A percentile compares a stretch with the other conserved stretches of the same genome.
Conservation (phyloP, 2,113 vertebrate species). For the Formicarius rufipectus region DNA sequence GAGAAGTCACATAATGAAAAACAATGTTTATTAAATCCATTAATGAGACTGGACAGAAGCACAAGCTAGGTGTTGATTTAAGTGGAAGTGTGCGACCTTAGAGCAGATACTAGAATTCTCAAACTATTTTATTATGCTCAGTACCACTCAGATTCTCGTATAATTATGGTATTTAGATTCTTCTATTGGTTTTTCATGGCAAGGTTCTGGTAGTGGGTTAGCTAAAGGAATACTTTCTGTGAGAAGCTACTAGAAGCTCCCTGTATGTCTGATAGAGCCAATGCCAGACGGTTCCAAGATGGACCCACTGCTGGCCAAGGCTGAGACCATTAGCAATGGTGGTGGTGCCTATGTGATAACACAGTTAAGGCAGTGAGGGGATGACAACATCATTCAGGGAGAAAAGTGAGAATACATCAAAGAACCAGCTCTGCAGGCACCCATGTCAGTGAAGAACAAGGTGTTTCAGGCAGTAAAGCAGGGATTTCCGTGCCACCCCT, state of each 20-base stretch:
- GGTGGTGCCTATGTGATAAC: accelerated
- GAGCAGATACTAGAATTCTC: background rate
- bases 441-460: background rate
- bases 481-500: accelerated
- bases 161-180: background rate
- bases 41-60: background rate
- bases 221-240: background rate
- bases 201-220: background rate
- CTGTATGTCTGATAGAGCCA: background rate
- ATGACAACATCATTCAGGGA: background rate
- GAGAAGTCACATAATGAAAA: background rate
- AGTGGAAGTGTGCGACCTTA: background rate
- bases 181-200: background rate
- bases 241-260: background rate
- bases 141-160: background rate
- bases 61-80: background rate
- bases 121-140: background rate
- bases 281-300: background rate
- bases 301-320: background rate
- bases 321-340: accelerated
- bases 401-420: background rate
- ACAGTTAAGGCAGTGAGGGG: background rate
- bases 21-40: background rate
- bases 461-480: accelerated
- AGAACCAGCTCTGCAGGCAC: background rate